These are phyloP conservation scores for Plebejus argus DNA, from an alignment of 2,888 invertebrate species.

Conservation along the genomic window DNA sequence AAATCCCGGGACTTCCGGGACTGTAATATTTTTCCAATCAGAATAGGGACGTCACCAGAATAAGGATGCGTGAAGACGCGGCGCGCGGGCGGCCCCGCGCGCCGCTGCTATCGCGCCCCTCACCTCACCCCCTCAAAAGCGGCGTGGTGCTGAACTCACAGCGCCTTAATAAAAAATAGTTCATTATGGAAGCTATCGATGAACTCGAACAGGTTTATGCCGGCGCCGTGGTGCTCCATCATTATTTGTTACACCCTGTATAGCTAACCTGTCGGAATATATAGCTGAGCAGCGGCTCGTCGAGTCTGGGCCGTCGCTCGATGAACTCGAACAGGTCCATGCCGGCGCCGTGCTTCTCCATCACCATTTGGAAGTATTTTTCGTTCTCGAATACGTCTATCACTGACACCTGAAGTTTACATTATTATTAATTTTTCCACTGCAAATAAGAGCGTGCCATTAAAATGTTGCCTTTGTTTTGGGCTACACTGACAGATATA, in stretches of 20 bases:
- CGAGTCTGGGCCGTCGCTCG: constrained; percentile 83
- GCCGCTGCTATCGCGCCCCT: too few species aligned
- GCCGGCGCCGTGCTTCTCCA: constrained; percentile 88
- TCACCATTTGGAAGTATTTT: constrained; percentile 86
- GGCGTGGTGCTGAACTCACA: too few species aligned
- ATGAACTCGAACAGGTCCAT: constrained; percentile 91
- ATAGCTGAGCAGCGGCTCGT: constrained; percentile 84
- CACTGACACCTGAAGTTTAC: constrained; percentile 72
- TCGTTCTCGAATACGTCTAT: constrained; percentile 86
- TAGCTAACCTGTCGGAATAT: constrained; percentile 85
- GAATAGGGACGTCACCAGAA: too few species aligned
- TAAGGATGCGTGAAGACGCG: too few species aligned
- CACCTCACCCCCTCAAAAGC: too few species aligned
- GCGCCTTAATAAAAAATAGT: too few species aligned
- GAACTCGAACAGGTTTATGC: constrained; percentile 90
- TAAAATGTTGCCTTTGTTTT: too few species aligned
- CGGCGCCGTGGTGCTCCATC: constrained; percentile 88
- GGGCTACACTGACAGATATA: too few species aligned
- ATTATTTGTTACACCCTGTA: constrained; percentile 79
- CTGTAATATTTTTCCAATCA: too few species aligned
- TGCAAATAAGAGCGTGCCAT: too few species aligned
- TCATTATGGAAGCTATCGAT: constrained; percentile 63
- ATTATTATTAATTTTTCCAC: background rate
- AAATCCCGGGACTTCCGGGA: too few species aligned
- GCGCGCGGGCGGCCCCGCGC: too few species aligned